These are phyloP conservation scores for Etheostoma perlongum DNA, from an alignment of 2,797 vertebrate genomes.

Conservation along the genomic window DNA sequence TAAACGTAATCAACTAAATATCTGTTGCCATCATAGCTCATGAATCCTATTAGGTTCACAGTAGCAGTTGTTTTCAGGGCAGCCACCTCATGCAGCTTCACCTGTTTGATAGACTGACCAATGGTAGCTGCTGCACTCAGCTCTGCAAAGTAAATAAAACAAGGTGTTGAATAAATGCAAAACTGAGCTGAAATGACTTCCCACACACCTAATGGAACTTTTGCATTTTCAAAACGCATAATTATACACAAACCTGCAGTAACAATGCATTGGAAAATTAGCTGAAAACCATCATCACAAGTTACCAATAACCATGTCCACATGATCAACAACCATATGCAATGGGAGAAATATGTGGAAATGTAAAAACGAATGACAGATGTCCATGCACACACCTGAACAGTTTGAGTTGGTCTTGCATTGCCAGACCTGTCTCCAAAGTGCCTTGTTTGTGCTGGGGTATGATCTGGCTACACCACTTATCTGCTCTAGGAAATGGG, in stretches of 20 bases:
- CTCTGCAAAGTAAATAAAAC: slow-evolving; percentile 9
- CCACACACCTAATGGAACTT: not conserved
- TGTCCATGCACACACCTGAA: not conserved
- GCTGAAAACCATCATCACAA: slow-evolving; percentile 9
- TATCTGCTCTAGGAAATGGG: no score
- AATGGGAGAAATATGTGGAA: not conserved
- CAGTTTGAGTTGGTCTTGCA: no score
- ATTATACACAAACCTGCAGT: slow-evolving; percentile 5
- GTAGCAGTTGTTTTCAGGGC: not conserved
- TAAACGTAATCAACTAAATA: not conserved
- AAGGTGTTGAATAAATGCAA: slow-evolving; percentile 15
- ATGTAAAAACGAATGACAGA: not conserved
- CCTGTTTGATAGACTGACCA: slow-evolving; percentile 16
- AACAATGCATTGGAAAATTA: slow-evolving; percentile 41
- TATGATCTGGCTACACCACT: no score
- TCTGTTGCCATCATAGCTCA: not conserved
- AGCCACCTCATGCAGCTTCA: slow-evolving; percentile 3
- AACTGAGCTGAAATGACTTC: slow-evolving; percentile 7
- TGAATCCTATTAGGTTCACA: not conserved
- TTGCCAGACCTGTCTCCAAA: no score
- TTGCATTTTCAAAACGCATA: slow-evolving; percentile 15
- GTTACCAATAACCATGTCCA: not conserved
- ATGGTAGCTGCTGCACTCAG: not conserved
- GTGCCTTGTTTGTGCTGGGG: no score
- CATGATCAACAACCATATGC: not conserved